Evolutionary conservation across 2,797 vertebrate genomes (phyloP), one percentile per base, ranked within the genome.

Genomic region (Bovichtus diacanthus): DNA sequence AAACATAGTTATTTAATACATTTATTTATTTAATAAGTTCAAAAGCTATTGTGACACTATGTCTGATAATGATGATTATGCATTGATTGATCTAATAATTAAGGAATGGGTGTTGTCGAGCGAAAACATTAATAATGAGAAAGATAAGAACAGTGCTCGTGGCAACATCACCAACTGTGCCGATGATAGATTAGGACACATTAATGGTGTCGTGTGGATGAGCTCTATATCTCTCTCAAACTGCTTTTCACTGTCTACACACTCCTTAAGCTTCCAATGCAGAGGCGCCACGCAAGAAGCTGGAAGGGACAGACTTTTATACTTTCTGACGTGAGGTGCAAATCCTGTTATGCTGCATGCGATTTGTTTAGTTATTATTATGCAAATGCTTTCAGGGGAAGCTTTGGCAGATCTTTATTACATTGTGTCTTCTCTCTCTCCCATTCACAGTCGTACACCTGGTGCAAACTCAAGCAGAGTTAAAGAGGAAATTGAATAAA

Each of bases 341-440:
- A 87, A 92, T 91, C 80, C 55, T 61, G 71, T 88, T 90, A 85
- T 49, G 67, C 78, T 50, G 62, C 50, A 13, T 76, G 72, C 70
- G 67, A 81, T 87, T 84, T 83, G 68, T 80, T 83, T 84, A 51
- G 79, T 60, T 84, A 82, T 89, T 87, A 87, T 83, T 81, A 92
- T 88, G 87, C 82, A 87, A 92, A 93, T 86, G 39, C 2, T 3
- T 64, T 23, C 65, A 23, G 69, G 56, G 16, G 2, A 61, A 23
- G 73, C 76, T 79, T 78, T 77, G 75, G 84, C 76, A 84, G 76
- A 82, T 86, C 72, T 85, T 81, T 68, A 85, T 90, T 84, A 70
- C 74, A 61, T 1, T 58, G 53, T 70, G 47, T 59, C 65, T 69
- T 65, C 27, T 78, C 58, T 62, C 61, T 44, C 43, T 74, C 78